A percentile compares a stretch with the other conserved stretches of the same genome.
phyloP scores from a whole-genome alignment of 1,140 invertebrate genomes.

The Bombus cullumanus region DNA sequence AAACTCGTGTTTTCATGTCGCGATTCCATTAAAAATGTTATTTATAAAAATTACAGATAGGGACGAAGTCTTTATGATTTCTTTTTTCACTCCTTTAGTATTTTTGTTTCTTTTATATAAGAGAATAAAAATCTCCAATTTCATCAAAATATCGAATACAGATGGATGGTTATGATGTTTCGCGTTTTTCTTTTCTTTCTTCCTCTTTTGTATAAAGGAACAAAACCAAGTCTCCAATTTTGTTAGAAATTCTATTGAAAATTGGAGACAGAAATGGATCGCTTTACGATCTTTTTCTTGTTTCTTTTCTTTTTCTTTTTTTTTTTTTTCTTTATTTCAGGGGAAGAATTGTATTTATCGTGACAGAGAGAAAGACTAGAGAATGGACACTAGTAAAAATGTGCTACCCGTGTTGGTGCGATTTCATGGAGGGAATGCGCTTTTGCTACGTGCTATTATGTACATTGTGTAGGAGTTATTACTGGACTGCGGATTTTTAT shows the following conservation, averaged over 20 bases:
- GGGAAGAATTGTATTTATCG: background rate
- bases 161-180: too few species aligned
- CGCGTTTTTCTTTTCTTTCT: too few species aligned
- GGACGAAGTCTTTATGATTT: background rate
- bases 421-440: background rate
- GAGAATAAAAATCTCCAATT: background rate
- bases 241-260: too few species aligned
- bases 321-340: background rate
- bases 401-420: background rate
- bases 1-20: background rate
- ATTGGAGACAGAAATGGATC: too few species aligned
- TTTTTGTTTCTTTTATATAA: background rate
- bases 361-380: constrained; percentile 49
- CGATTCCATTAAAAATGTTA: background rate
- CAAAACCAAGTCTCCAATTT: too few species aligned
- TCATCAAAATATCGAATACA: background rate
- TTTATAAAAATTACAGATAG: too few species aligned
- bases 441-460: constrained; percentile 40
- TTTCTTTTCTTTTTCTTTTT: too few species aligned
- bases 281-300: too few species aligned
- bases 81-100: background rate
- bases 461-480: constrained; percentile 36
- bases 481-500: background rate
- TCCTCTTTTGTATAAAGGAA: too few species aligned
- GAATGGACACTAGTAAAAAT: constrained; percentile 34